Conservation (phyloP, 2,113 vertebrate species). For the Melanostigma gelatinosum region DNA sequence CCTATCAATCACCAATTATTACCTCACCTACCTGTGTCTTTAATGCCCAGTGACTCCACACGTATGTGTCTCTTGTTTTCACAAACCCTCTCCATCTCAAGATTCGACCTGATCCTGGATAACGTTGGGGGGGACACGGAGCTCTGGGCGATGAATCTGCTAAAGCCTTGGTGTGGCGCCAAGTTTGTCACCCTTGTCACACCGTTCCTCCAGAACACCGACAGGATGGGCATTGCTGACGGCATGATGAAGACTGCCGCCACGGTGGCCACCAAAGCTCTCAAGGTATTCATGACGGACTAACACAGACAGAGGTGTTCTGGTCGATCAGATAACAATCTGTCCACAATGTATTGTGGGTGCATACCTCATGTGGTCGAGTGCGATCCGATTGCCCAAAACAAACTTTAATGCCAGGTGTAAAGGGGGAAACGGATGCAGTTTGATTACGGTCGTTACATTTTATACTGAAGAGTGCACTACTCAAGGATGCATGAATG, state of each 20-base stretch:
- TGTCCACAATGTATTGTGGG: no score
- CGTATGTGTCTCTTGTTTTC: background rate
- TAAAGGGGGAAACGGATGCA: no score
- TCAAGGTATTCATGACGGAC: slow-evolving; percentile 85
- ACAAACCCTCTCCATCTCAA: slow-evolving; percentile 31
- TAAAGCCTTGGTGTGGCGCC: slow-evolving; percentile 95
- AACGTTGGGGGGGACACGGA: slow-evolving; percentile 93
- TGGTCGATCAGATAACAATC: no score
- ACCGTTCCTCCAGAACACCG: slow-evolving; percentile 93
- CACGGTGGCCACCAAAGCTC: slow-evolving; percentile 87
- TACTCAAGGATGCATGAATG: no score
- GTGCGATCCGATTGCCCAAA: no score
- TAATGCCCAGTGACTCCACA: background rate
- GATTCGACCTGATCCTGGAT: slow-evolving; percentile 93
- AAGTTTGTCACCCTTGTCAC: slow-evolving; percentile 95
- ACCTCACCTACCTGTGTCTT: background rate
- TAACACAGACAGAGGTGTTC: background rate
- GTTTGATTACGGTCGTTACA: no score
- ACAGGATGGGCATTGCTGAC: slow-evolving; percentile 91
- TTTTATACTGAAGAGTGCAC: no score
- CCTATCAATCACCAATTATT: background rate
- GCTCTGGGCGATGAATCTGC: slow-evolving; percentile 87
- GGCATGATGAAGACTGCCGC: slow-evolving; percentile 92
- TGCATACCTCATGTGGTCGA: no score
- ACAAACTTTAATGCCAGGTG: no score